A percentile compares a stretch with the other conserved stretches of the same genome.
Conservation (phyloP, 1,140 invertebrate genomes). For the Ostrea denselamellosa region DNA sequence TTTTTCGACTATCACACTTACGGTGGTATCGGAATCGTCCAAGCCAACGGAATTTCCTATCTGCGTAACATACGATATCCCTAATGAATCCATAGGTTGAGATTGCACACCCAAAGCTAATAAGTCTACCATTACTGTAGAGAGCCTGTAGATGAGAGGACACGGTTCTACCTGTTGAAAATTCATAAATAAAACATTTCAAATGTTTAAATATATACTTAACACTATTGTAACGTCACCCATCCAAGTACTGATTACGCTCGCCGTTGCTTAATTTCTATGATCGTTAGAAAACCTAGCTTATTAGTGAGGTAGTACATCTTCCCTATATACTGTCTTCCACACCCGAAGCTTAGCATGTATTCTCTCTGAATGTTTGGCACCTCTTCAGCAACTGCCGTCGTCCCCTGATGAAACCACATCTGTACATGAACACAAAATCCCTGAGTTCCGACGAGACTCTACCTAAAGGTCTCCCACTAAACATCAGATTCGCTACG, state of each 20-base stretch:
- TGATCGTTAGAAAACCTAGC: neutral
- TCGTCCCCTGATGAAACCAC: too few species aligned
- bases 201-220: neutral
- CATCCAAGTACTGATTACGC: neutral
- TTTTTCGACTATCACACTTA: neutral
- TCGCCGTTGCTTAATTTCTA: neutral
- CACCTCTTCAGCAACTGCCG: too few species aligned
- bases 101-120: neutral
- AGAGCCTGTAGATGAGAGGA: neutral
- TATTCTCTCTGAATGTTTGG: neutral
- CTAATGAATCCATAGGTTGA: neutral
- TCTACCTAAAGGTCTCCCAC: too few species aligned
- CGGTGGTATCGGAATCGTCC: neutral
- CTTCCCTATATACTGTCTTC: neutral
- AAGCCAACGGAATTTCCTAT: constrained; percentile 9
- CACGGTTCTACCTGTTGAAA: neutral
- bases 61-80: neutral
- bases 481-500: too few species aligned
- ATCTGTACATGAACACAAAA: too few species aligned
- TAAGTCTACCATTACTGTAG: neutral
- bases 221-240: neutral
- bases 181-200: neutral
- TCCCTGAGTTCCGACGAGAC: too few species aligned
- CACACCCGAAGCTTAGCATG: neutral
- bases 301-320: neutral